phyloP scores from a whole-genome alignment of 1,140 invertebrate genomes.

The Halesus radiatus region DNA sequence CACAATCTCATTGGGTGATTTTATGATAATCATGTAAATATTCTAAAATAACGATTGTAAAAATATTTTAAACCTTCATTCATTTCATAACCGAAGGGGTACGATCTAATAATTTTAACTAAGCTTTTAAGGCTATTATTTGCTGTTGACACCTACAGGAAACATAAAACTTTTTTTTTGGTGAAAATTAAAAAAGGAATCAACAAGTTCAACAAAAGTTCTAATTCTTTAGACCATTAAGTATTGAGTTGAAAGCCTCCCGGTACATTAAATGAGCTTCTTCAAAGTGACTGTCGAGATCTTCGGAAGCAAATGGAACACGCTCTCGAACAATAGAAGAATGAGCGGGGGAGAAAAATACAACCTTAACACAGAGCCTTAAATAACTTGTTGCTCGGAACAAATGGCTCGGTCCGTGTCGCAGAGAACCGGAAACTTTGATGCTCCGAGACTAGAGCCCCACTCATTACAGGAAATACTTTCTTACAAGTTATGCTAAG shows the following conservation, averaged over 20 bases:
- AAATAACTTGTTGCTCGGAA: slow-evolving; percentile 37
- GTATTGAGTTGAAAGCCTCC: neutral
- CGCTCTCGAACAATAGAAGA: slow-evolving; percentile 25
- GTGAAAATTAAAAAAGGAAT: neutral
- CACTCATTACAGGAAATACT: slow-evolving; percentile 36
- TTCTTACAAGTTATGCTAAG: slow-evolving; percentile 27
- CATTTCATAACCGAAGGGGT: no score
- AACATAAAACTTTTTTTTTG: neutral
- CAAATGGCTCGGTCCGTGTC: slow-evolving; percentile 2
- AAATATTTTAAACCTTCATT: no score
- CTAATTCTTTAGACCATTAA: no score
- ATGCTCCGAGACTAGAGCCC: neutral
- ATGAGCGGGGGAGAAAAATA: slow-evolving; percentile 9
- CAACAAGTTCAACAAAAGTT: neutral
- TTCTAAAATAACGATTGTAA: no score
- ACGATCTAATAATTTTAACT: no score
- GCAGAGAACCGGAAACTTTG: slow-evolving; percentile 18
- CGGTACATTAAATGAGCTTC: neutral
- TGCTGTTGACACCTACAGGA: neutral
- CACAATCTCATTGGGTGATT: no score
- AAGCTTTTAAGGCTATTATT: no score
- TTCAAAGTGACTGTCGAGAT: slow-evolving; percentile 7
- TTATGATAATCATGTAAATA: no score
- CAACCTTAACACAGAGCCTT: neutral
- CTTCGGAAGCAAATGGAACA: slow-evolving; percentile 23